Percentiles rank a stretch among this genome's conserved stretches.
These are phyloP conservation scores for Caenorhabditis tropicalis DNA, from an alignment of 1,140 invertebrate species.

Conservation along the genomic window DNA sequence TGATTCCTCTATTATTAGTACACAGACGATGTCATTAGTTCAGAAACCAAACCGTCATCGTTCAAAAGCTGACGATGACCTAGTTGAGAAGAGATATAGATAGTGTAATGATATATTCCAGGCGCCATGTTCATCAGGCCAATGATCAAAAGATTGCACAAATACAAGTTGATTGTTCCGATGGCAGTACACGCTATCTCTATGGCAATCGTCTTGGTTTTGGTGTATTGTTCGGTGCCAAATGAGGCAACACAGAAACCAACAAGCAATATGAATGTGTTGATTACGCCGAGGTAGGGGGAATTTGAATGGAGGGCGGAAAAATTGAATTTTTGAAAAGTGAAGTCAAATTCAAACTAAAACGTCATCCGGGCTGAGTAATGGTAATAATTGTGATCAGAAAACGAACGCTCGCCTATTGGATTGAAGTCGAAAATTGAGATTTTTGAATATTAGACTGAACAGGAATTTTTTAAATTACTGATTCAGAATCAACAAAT, in stretches of 20 bases:
- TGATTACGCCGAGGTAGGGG: constrained; percentile 33
- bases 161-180: constrained; percentile 49
- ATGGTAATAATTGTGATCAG: no score
- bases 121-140: constrained; percentile 47
- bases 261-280: neutral
- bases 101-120: neutral
- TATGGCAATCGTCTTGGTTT: neutral
- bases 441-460: no score
- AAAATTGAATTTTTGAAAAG: neutral
- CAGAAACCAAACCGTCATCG: constrained; percentile 39
- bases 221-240: constrained; percentile 38
- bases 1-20: neutral
- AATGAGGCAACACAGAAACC: constrained; percentile 30
- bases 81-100: neutral
- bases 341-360: neutral
- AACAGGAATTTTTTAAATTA: no score
- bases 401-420: no score
- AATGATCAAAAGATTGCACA: constrained; percentile 34
- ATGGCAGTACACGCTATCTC: constrained; percentile 4
- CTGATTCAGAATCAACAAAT: no score
- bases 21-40: neutral
- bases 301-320: neutral
- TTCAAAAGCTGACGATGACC: neutral
- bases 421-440: no score
- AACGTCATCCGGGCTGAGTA: no score